Percentiles rank a stretch among this genome's conserved stretches.
phyloP scores from a whole-genome alignment of 1,140 invertebrate genomes.

The Drosophila albomicans region DNA sequence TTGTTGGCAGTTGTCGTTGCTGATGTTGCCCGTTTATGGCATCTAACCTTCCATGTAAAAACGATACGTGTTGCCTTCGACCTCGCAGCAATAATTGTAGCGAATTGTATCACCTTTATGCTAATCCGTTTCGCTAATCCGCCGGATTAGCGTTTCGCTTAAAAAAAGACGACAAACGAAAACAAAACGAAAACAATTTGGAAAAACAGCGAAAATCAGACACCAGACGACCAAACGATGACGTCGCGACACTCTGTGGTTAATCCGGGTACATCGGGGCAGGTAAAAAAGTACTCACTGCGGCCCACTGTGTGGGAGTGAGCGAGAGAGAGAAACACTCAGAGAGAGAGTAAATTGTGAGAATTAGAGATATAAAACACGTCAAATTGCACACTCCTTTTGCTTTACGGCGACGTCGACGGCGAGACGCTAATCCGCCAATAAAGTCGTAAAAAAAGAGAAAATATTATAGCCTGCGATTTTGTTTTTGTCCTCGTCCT shows the following conservation, averaged over 20 bases:
- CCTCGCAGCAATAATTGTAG: constrained; percentile 66
- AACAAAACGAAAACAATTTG: constrained; percentile 65
- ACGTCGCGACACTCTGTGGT: constrained; percentile 52
- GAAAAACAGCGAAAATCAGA: constrained; percentile 70
- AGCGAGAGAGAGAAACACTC: not conserved
- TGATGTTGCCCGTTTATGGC: constrained; percentile 53
- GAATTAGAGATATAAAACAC: constrained; percentile 32
- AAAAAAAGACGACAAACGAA: constrained; percentile 56
- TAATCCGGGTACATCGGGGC: constrained; percentile 68
- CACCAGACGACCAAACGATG: constrained; percentile 25
- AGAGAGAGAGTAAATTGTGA: too few relatives aligned
- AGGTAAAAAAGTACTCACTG: constrained; percentile 30
- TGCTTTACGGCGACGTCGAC: constrained; percentile 66
- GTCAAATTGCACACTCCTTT: constrained; percentile 74
- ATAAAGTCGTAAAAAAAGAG: constrained; percentile 75
- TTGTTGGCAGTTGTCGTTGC: constrained; percentile 14
- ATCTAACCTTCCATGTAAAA: constrained; percentile 71
- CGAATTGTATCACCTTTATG: constrained; percentile 78
- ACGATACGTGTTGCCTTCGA: constrained; percentile 51
- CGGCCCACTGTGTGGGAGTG: not conserved
- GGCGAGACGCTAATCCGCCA: constrained; percentile 72
- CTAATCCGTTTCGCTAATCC: constrained; percentile 78
- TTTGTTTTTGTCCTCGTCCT: constrained; percentile 48
- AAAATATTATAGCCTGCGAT: constrained; percentile 49
- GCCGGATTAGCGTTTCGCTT: constrained; percentile 75